A percentile compares a stretch with the other conserved stretches of the same genome.
Conservation (phyloP, 92 coral and sea anemone species). For the Siderastrea siderea region DNA sequence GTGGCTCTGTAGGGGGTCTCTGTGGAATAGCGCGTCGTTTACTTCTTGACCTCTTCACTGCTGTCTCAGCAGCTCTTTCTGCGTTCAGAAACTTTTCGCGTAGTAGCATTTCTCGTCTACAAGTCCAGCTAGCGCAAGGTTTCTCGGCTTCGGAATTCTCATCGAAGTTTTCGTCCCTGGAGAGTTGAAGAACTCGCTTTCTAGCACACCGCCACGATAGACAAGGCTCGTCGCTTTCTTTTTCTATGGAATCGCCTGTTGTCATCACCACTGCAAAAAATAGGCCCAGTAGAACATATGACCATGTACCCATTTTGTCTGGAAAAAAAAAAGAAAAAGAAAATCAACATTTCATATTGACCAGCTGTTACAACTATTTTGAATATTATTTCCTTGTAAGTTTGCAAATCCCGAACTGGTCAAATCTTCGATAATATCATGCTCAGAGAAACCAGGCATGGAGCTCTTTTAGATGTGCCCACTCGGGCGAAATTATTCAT, state of each 20-base stretch:
- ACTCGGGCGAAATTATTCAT: no score
- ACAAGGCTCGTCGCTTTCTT: neutral
- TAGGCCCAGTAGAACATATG: neutral
- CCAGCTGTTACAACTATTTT: no score
- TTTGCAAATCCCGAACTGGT: no score
- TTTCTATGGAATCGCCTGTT: neutral
- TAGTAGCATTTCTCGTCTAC: constrained; percentile 14
- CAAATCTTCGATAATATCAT: no score
- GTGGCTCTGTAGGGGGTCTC: neutral
- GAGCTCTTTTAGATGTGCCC: no score
- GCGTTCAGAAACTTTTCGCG: neutral
- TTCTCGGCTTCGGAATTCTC: neutral
- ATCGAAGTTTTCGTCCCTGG: neutral
- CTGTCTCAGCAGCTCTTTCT: neutral
- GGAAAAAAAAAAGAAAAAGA: neutral
- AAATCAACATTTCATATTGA: neutral
- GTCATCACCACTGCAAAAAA: neutral
- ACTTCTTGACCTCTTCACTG: constrained; percentile 5
- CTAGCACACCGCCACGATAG: constrained; percentile 7
- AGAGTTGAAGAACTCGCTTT: constrained; percentile 10
- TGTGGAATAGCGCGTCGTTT: constrained; percentile 5
- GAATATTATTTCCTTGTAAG: no score
- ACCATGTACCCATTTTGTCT: constrained; percentile 14
- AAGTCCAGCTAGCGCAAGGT: constrained; percentile 5
- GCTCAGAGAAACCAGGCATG: no score